phyloP scores from a whole-genome alignment of 2,888 invertebrate species.

The Epistrophella euchroma region DNA sequence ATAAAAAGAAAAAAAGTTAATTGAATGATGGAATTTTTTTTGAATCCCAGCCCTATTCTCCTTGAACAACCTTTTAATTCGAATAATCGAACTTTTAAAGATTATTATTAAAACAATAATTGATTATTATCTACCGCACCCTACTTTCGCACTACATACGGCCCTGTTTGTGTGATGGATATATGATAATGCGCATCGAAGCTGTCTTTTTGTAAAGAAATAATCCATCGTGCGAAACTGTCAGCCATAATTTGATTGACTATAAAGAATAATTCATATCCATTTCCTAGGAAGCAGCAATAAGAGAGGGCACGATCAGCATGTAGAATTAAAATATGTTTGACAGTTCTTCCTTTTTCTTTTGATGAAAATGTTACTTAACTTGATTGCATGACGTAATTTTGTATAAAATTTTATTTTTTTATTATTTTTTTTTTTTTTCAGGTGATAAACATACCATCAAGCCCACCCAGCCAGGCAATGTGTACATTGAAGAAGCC shows the following conservation, averaged over 20 bases:
- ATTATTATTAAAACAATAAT: too few species aligned
- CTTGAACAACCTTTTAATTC: too few species aligned
- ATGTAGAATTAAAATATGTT: conserved; percentile 17
- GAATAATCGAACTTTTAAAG: too few species aligned
- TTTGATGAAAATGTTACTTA: conserved; percentile 18
- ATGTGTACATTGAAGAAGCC: conserved; percentile 83
- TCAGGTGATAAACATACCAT: conserved; percentile 80
- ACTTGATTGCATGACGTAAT: conserved; percentile 28
- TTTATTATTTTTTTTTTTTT: conserved; percentile 58
- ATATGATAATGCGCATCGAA: conserved; percentile 56
- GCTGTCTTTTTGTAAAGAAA: conserved; percentile 49
- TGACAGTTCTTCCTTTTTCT: conserved; percentile 5
- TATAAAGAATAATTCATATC: conserved; percentile 42
- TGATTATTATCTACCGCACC: too few species aligned
- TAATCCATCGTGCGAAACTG: conserved; percentile 59
- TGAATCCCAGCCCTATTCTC: too few species aligned
- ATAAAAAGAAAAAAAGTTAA: too few species aligned
- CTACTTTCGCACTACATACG: neutral
- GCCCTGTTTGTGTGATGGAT: conserved; percentile 30
- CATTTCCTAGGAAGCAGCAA: conserved; percentile 66
- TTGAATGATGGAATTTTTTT: too few species aligned
- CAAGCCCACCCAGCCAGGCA: conserved; percentile 82
- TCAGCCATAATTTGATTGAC: conserved; percentile 61
- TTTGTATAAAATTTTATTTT: conserved; percentile 24
- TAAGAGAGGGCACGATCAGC: conserved; percentile 16